Base-by-base conservation (phyloP, 1,140 invertebrate genomes). In the Trachymyrmex cornetzi region DNA sequence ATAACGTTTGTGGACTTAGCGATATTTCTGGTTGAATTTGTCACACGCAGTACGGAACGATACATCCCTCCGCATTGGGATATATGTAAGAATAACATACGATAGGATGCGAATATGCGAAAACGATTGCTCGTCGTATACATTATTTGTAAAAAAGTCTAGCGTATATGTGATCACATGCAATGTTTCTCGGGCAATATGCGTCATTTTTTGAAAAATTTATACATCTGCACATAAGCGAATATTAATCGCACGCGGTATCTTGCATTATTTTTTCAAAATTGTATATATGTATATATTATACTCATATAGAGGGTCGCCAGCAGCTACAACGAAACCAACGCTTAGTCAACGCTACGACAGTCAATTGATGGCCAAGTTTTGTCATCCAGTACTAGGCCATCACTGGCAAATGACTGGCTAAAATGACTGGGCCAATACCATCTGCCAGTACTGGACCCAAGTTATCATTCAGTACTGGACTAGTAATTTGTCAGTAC, bases 1-100 rank as follows among this genome's bases (percentile, higher is more conserved):
- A 82, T 34, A 82, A 50, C 80, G 55, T 84, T 75, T 84, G 80
- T 84, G 55, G 80, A 84, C 69, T 84, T 84, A 50, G 69, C 55
- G 80, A 74, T 84, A 75, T 84, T 74, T 84, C 69, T 84, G 69
- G 80, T 63, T 59, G 69, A 74, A 84, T 84, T 48, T 63, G 48
- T 67, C 44, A n/a, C 55, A 34, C 34, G 6, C 24, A 44, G 22
- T 59, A 9, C 69, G 48, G 3, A 50, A 66, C 67, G 80, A 82
- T 82, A 82, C 69, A 82, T 19, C 19, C 55, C 27, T 59, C 27
- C 67, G 55, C 67, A 34, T 74, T 5, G 53, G 16, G 34, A 55
- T 55, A 27, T 34, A 22, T 50, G 38, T 84, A 84, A 84, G 69
- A 84, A 84, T 84, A 84, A 84, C 67, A 74, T 55, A 38, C 38